These are phyloP conservation scores for Motacilla alba DNA, from an alignment of 2,113 vertebrate species.

Conservation along the genomic window DNA sequence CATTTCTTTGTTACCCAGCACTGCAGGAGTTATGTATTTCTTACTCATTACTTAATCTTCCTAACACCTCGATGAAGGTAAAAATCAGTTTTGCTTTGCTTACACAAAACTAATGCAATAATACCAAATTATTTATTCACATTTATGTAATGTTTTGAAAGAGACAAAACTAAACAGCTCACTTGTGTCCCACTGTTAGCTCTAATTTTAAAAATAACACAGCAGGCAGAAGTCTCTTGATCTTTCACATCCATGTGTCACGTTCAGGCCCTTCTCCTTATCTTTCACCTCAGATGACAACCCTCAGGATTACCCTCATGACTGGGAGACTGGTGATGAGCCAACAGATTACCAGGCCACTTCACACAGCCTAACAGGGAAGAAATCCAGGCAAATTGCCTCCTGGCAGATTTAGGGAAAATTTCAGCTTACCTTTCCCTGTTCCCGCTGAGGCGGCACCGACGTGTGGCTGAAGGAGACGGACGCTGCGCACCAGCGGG, in stretches of 20 bases:
- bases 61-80: background rate
- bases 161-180: background rate
- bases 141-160: background rate
- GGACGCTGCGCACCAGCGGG: background rate
- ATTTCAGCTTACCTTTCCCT: background rate
- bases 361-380: background rate
- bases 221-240: background rate
- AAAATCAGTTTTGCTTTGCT: background rate
- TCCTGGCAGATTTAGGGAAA: background rate
- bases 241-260: background rate
- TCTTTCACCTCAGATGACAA: background rate
- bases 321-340: background rate
- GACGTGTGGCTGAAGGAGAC: rapidly evolving
- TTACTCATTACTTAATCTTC: background rate
- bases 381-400: background rate
- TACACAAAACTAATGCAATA: background rate
- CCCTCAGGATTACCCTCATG: background rate
- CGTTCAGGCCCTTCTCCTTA: background rate
- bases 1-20: background rate
- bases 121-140: background rate
- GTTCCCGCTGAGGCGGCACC: background rate
- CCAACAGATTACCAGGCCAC: background rate
- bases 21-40: background rate
- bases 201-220: background rate
- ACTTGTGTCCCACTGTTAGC: background rate